These are phyloP conservation scores for Ditylenchus dipsaci DNA, from an alignment of 1,140 invertebrate genomes.

Conservation along the genomic window DNA sequence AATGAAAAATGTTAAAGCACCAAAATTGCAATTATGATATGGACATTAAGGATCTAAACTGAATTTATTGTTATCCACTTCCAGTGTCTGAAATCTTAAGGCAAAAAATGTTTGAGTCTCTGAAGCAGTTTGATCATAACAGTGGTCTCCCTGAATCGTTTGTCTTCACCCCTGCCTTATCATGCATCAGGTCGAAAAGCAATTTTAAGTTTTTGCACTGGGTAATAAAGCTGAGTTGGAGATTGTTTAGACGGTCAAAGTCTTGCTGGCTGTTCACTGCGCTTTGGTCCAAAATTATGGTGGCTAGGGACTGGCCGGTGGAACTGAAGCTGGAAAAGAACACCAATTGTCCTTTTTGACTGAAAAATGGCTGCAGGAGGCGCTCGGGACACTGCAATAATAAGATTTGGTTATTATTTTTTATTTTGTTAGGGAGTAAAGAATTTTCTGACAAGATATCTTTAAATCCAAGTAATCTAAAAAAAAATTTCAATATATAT, in stretches of 20 bases:
- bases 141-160: slow-evolving; percentile 13
- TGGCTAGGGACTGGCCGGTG: slow-evolving; percentile 12
- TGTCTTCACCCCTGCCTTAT: not conserved
- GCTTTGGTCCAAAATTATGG: slow-evolving; percentile 8
- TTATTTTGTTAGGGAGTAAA: too few species aligned
- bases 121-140: slow-evolving; percentile 25
- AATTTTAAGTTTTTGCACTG: slow-evolving; percentile 25
- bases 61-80: too few species aligned
- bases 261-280: slow-evolving; percentile 11
- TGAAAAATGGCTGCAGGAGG: slow-evolving; percentile 22
- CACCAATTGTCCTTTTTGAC: slow-evolving; percentile 17
- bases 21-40: too few species aligned
- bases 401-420: too few species aligned
- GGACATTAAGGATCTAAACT: too few species aligned
- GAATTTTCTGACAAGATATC: too few species aligned
- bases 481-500: too few species aligned
- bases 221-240: slow-evolving; percentile 26
- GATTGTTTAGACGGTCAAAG: slow-evolving; percentile 6
- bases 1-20: too few species aligned
- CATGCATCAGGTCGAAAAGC: slow-evolving; percentile 8
- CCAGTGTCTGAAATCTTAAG: not conserved
- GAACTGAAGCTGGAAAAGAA: slow-evolving; percentile 21
- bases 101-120: slow-evolving; percentile 14
- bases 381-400: slow-evolving; percentile 27
- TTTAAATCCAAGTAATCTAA: too few species aligned